Evolutionary conservation across 1,140 invertebrate genomes (phyloP), one percentile per base, ranked within the genome.

Genomic region (Diplogasteroides magnus): DNA sequence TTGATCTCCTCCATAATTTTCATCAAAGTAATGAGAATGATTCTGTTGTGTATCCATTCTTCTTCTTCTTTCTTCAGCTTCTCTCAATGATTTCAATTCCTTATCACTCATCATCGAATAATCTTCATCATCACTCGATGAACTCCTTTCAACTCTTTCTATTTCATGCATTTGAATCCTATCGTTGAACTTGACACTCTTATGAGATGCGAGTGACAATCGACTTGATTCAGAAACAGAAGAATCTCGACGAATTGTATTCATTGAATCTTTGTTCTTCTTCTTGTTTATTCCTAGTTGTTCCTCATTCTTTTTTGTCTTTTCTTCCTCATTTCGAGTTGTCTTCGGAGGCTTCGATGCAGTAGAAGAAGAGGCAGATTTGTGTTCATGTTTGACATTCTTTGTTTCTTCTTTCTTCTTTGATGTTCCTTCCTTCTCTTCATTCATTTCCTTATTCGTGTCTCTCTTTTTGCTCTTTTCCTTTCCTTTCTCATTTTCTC

Each of bases 171-270:
- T 70, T 62, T 67, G 58, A 48, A 76, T 67, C 37, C 73, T 15
- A 32, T 76, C 74, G n/a, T 61, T 68, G 65, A 76, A 76, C 31
- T 71, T 76, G 15, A 76, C 74, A 13, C 62, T 67, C 56, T 76
- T 76, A 64, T 67, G 71, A 14, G 68, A 63, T 25, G 48, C 64
- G 25, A 19, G 19, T 19, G 67, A 71, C 14, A 74, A 13, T 27
- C 66, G 37, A 15, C 61, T 66, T 25, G 57, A 56, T 58, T 76
- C 71, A 25, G 59, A 64, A 59, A 69, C 61, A 37, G 65, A 67
- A 2, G 69, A 72, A 57, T 70, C 71, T 31, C 74, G 68, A 29
- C 25, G 55, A 59, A 23, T 32, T 25, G 23, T 68, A 28, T 61
- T 25, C 28, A 61, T 32, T 15, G 32, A 48, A 27, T 28, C 67